Evolutionary conservation across 2,888 invertebrate species (phyloP).

Genomic region (Coelopa pilipes): DNA sequence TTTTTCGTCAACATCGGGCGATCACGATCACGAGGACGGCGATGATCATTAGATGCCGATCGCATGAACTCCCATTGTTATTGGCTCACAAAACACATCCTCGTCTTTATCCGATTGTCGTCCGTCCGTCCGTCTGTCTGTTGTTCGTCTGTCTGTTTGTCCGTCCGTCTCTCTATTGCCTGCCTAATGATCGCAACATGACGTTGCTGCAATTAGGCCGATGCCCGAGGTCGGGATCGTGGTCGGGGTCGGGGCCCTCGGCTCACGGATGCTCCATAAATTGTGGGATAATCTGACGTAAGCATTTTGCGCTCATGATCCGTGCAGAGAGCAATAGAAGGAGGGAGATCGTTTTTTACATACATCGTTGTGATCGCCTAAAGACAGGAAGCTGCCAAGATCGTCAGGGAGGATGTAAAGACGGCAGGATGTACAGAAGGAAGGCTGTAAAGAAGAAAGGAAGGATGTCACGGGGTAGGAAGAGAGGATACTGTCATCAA

Average conservation of each 20-base stretch:
- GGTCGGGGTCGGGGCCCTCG: background rate
- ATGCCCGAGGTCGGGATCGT: no score
- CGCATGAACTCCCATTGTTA: background rate
- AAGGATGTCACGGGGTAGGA: no score
- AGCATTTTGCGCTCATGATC: slow-evolving; percentile 19
- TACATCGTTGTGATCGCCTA: no score
- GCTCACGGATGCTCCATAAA: slow-evolving; percentile 31
- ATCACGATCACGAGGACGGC: slow-evolving; percentile 10
- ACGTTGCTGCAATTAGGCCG: background rate
- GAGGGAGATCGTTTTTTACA: no score
- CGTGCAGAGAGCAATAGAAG: no score
- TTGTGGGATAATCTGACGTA: slow-evolving; percentile 39
- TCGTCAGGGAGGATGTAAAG: no score
- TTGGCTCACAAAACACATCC: background rate
- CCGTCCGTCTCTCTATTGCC: background rate
- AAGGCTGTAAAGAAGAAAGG: no score
- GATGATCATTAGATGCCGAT: no score
- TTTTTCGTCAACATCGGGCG: slow-evolving; percentile 17
- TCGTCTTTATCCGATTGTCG: background rate
- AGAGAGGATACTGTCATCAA: no score
- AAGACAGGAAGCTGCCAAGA: no score
- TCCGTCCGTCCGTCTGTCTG: background rate
- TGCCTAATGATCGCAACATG: slow-evolving; percentile 17
- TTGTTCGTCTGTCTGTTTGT: background rate
- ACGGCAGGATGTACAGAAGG: no score